phyloP scores from a whole-genome alignment of 2,888 invertebrate genomes.

The Amiota minor region DNA sequence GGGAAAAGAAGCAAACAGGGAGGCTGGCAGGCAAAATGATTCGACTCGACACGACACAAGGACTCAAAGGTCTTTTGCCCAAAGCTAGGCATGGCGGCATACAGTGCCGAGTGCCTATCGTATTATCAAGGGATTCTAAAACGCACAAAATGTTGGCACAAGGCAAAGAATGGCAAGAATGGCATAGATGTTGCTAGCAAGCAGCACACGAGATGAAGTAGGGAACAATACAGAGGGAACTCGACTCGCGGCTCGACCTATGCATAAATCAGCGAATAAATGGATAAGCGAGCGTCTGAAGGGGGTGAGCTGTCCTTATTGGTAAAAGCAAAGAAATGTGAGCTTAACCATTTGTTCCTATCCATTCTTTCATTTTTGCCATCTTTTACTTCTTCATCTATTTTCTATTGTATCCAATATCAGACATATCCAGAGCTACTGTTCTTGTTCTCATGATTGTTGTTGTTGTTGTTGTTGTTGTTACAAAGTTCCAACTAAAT shows the following conservation, averaged over 20 bases:
- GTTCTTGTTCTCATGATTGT: not conserved
- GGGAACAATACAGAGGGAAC: not conserved
- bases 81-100: not conserved
- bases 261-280: slow-evolving; percentile 29
- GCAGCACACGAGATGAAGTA: not conserved
- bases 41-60: too few species aligned
- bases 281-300: not conserved
- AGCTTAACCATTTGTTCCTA: too few species aligned
- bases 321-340: too few species aligned
- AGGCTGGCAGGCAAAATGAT: too few species aligned
- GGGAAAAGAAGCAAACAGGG: too few species aligned
- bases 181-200: too few species aligned
- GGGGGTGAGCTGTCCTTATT: too few species aligned
- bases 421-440: not conserved
- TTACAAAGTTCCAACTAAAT: slow-evolving; percentile 20
- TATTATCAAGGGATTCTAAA: slow-evolving; percentile 1
- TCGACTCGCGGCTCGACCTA: slow-evolving; percentile 24
- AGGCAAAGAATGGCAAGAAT: not conserved
- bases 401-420: not conserved
- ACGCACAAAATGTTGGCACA: not conserved
- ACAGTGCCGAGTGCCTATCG: slow-evolving; percentile 8
- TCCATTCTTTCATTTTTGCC: too few species aligned
- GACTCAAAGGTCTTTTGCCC: too few species aligned
- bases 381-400: too few species aligned
- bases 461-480: not conserved